Percentiles rank a stretch among this genome's conserved stretches.
phyloP scores from a whole-genome alignment of 2,888 invertebrate species.

The Stenolophus ochropezus region DNA sequence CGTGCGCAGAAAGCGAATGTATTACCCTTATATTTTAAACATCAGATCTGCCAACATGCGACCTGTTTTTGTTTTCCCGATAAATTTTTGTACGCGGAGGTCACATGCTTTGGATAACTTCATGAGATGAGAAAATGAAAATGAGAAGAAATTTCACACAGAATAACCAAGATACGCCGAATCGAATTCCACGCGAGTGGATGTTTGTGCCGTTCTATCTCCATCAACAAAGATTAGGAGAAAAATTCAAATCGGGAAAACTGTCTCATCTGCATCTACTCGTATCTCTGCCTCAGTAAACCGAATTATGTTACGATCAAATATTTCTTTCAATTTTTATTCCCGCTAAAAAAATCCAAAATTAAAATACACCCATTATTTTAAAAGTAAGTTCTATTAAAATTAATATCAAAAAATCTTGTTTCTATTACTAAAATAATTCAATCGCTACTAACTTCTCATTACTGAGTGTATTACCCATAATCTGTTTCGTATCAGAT shows the following conservation, averaged over 20 bases:
- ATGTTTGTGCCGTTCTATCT: neutral
- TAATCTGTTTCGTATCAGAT: no score
- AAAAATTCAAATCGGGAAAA: neutral
- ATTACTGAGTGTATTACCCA: no score
- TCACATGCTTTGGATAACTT: constrained; percentile 10
- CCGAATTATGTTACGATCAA: no score
- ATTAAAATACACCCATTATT: no score
- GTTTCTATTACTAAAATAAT: no score
- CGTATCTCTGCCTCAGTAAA: neutral
- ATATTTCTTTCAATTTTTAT: no score
- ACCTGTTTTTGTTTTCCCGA: constrained; percentile 22
- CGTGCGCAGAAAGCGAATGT: constrained; percentile 24
- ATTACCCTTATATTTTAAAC: constrained; percentile 28
- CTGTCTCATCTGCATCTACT: neutral
- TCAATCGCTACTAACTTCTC: no score
- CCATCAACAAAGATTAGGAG: neutral
- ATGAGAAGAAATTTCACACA: neutral
- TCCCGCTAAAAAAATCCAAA: no score
- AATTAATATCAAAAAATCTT: no score
- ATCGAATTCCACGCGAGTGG: neutral
- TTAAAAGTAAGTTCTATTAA: no score
- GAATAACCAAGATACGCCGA: neutral
- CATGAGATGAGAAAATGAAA: neutral
- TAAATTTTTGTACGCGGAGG: constrained; percentile 13
- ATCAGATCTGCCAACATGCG: neutral